phyloP scores from a whole-genome alignment of 1,140 invertebrate genomes.

The Geopemphigus sp. region DNA sequence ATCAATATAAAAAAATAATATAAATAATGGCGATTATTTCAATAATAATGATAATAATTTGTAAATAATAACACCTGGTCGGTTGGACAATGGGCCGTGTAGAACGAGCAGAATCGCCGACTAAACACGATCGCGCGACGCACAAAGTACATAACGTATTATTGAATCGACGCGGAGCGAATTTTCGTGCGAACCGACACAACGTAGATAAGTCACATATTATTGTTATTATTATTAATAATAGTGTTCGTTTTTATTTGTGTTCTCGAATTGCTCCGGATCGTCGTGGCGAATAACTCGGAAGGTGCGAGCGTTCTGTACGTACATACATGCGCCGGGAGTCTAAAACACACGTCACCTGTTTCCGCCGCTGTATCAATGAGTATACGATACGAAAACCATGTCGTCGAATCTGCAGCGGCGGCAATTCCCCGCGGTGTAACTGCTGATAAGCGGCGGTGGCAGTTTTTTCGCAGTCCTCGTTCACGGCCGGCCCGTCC shows the following conservation, averaged over 20 bases:
- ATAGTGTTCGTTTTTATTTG: background rate
- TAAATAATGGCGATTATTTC: background rate
- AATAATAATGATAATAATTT: conserved; percentile 20
- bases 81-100: background rate
- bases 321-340: too few species aligned
- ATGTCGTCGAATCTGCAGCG: background rate
- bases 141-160: background rate
- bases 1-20: background rate
- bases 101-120: conserved; percentile 1
- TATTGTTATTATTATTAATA: background rate
- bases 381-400: background rate
- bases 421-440: background rate
- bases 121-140: conserved; percentile 17
- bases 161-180: conserved; percentile 14
- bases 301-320: too few species aligned
- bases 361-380: too few species aligned
- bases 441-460: background rate
- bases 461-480: background rate
- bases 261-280: conserved; percentile 7
- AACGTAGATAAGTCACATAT: conserved; percentile 36
- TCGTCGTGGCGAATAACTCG: background rate
- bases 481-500: background rate
- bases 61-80: conserved; percentile 36
- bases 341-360: background rate
- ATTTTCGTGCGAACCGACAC: conserved; percentile 1